Base-by-base conservation (phyloP, 2,113 vertebrate genomes). In the Chionodraco myersi region DNA sequence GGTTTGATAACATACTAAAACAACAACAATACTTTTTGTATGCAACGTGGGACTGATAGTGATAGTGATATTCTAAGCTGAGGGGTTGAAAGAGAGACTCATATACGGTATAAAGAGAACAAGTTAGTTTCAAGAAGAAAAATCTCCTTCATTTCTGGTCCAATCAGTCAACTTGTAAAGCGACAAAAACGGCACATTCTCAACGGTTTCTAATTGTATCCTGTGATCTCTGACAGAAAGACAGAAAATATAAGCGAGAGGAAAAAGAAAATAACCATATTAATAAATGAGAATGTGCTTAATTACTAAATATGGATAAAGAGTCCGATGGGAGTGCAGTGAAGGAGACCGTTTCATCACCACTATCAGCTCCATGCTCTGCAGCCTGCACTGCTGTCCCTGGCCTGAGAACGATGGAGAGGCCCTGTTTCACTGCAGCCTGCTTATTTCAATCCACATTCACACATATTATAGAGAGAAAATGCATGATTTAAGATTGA, bases 1-100 rank as follows among this genome's bases (percentile, higher is more conserved):
- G 62, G 83, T 88, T 82, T 86, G 69, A 67, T 92, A 89, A 92
- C 88, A 12, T 23, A 93, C 93, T 94, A 92, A 92, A 92, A 87
- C 78, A 52, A 69, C 61, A 81, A 57, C 44, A 65, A 53, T 12
- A 58, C 36, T 18, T 18, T 16, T 68, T 58, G 57, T 13, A 53
- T 64, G 23, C 68, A 84, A 63, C 76, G 71, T 89, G 90, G 88
- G 63, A 56, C 87, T 83, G 85, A 87, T 90, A 58, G 85, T 82
- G 88, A 73, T 79, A 30, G 64, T 6, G 6, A 36, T 44, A 13
- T 44, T 61, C 11, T 44, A 62, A 18, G 2, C 9, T 44, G 60
- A 60, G 34, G 15, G 7, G 15, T 18, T 60, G 13, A 3, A 60
- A 10, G 30, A 59, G 41, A 13, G 26, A n/a, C 0, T 30, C 2